Base-by-base conservation (phyloP, 2,888 invertebrate species). In the Mimachlamys varia region DNA sequence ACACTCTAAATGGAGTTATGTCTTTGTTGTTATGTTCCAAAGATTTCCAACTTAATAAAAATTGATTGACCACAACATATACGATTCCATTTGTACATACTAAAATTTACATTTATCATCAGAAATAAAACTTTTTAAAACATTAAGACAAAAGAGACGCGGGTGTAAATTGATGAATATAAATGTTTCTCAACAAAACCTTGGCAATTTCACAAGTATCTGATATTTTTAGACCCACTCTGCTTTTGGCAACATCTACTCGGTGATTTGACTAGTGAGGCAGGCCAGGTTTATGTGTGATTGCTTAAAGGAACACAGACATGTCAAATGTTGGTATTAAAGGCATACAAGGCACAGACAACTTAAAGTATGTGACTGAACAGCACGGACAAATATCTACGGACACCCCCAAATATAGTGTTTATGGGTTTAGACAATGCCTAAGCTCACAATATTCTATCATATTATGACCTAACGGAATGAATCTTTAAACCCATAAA, bases 91-190 rank as follows among this genome's bases (percentile, higher is more conserved):
- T 76, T 76, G 76, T 76, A 76, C 62, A 76, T 76, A 76, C 76
- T 76, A 76, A 76, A 76, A 76, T 76, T 33, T 76, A 76, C 76
- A 76, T 76, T 76, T 33, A 76, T 76, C 76, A 33, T 76, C 33
- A 5, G 76, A 76, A 76, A 27, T 76, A 76, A 76, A 76, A 76
- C 44, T 44, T 76, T 76, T 76, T 76, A 76, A 76, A 76, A 76
- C 76, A 76, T 76, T 76, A 76, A 76, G 76, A 76, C 76, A 76
- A 76, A 12, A 76, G 33, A 76, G 33, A 12, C 4, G 2, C 76
- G 27, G 76, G 76, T 76, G 76, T 76, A 76, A 76, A 76, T 76
- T 76, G 76, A 76, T 76, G 76, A 76, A 76, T 76, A 76, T 76
- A 76, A 76, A 76, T 76, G 76, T 22, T 33, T 76, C 22, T 22